These are phyloP conservation scores for Shinisaurus crocodilurus DNA, from an alignment of 2,113 vertebrate genomes.

Conservation along the genomic window DNA sequence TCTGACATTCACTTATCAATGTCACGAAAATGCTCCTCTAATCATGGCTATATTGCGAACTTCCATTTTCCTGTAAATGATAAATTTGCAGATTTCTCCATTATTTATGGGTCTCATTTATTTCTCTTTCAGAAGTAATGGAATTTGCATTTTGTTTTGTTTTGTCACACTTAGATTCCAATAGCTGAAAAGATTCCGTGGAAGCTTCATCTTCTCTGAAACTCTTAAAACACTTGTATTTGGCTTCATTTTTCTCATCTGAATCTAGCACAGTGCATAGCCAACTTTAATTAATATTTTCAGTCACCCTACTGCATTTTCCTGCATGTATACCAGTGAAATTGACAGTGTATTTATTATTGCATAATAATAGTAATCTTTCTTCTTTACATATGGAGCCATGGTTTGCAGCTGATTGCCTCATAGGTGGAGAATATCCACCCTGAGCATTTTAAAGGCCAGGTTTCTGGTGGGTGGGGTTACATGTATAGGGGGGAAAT, in stretches of 20 bases:
- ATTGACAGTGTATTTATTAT: neutral
- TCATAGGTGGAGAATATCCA: neutral
- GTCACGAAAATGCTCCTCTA: constrained; percentile 71
- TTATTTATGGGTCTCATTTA: constrained; percentile 61
- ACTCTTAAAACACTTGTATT: neutral
- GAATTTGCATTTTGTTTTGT: constrained; percentile 1
- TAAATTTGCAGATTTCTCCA: constrained; percentile 70
- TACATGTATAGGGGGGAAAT: neutral
- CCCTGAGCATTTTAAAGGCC: neutral
- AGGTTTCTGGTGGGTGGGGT: neutral
- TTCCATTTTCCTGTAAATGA: constrained; percentile 68
- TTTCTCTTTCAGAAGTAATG: constrained; percentile 61
- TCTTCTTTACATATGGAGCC: neutral
- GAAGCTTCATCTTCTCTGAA: neutral
- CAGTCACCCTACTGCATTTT: neutral
- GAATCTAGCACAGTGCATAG: neutral
- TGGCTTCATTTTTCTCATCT: neutral
- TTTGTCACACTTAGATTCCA: neutral
- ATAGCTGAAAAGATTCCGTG: constrained; percentile 4
- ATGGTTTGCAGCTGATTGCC: neutral
- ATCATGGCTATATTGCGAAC: constrained; percentile 69
- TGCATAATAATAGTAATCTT: neutral
- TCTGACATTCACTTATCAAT: constrained; percentile 75
- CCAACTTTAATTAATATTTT: neutral
- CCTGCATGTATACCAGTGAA: neutral